Conservation (phyloP, 2,888 invertebrate species). For the Carpatolechia fugitivella region DNA sequence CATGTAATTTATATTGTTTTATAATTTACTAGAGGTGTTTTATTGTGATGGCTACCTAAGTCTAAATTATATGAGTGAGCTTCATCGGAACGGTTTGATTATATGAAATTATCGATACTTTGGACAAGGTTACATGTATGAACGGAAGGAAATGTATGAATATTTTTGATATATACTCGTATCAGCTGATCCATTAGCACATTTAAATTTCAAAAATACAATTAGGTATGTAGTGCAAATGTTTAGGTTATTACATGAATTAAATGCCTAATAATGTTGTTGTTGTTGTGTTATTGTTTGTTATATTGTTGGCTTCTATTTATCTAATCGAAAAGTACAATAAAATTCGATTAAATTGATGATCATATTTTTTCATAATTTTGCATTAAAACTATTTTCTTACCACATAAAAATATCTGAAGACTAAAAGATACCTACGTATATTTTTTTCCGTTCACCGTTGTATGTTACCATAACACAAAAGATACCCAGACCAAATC, state of each 20-base stretch:
- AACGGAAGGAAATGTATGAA: not conserved
- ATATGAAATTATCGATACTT: conserved; percentile 8
- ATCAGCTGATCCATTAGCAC: not conserved
- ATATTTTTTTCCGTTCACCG: too few relatives aligned
- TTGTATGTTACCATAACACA: too few relatives aligned
- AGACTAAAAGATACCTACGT: too few relatives aligned
- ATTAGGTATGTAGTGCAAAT: not conserved
- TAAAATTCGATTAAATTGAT: too few relatives aligned
- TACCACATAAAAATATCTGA: too few relatives aligned
- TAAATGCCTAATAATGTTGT: not conserved
- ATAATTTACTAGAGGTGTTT: conserved; percentile 27
- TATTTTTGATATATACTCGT: conserved; percentile 1
- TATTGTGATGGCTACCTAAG: conserved; percentile 16
- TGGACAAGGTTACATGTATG: conserved; percentile 2
- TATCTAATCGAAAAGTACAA: too few relatives aligned
- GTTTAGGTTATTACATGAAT: too few relatives aligned
- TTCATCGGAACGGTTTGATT: conserved; percentile 5
- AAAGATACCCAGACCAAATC: not conserved
- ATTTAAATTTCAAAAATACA: not conserved
- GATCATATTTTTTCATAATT: too few relatives aligned
- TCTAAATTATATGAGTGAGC: conserved; percentile 8
- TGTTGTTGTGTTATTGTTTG: too few relatives aligned
- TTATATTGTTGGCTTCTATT: too few relatives aligned
- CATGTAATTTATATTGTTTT: conserved; percentile 42
- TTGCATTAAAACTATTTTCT: too few relatives aligned